phyloP scores from a whole-genome alignment of 2,113 vertebrate species.

The Martes martes region DNA sequence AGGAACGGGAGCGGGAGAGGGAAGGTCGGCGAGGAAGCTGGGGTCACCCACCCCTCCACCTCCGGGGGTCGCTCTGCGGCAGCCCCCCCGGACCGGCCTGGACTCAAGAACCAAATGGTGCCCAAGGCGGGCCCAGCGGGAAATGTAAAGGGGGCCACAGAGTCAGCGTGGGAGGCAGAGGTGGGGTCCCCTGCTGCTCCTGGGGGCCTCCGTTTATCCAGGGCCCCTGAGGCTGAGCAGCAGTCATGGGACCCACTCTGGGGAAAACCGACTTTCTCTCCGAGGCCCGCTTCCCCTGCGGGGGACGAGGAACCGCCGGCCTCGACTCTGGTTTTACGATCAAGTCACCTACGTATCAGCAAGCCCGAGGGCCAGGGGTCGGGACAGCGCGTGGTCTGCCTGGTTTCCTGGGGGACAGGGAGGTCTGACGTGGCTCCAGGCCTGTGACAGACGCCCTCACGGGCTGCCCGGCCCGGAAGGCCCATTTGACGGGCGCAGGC shows the following conservation, averaged over 20 bases:
- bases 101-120: fast-evolving
- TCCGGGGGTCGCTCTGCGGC: neutral
- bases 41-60: neutral
- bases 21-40: fast-evolving
- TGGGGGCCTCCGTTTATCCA: neutral
- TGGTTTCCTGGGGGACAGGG: too few species aligned
- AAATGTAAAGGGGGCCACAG: neutral
- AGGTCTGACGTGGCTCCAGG: neutral
- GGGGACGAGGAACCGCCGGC: fast-evolving
- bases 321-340: fast-evolving
- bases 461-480: neutral
- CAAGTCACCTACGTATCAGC: neutral
- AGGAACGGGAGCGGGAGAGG: neutral
- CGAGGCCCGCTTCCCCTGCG: neutral
- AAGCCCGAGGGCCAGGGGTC: fast-evolving
- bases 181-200: neutral
- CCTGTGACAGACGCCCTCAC: fast-evolving
- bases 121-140: neutral
- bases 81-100: too few species aligned
- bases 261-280: neutral
- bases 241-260: neutral
- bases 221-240: neutral
- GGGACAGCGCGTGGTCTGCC: fast-evolving
- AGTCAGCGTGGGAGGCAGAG: too few species aligned
- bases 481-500: fast-evolving